These are phyloP conservation scores for Amiota communis DNA, from an alignment of 2,888 invertebrate genomes.

Conservation along the genomic window DNA sequence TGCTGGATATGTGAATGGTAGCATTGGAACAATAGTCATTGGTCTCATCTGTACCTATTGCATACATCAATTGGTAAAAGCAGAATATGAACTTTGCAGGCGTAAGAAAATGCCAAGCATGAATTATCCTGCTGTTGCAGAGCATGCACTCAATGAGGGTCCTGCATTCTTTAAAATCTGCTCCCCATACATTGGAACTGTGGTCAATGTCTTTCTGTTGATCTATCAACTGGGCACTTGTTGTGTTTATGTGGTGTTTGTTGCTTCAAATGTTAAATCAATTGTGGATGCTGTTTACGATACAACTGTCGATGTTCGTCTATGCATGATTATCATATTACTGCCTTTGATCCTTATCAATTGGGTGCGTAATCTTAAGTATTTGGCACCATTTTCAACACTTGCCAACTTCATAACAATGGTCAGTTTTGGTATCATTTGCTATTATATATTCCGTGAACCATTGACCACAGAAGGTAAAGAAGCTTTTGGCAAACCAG, in stretches of 20 bases:
- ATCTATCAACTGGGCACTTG: conserved; percentile 96
- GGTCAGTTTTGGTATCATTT: conserved; percentile 87
- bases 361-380: conserved; percentile 85
- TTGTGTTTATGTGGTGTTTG: conserved; percentile 96
- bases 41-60: conserved; percentile 94
- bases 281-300: conserved; percentile 77
- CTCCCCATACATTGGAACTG: conserved; percentile 79
- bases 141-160: conserved; percentile 84
- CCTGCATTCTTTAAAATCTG: conserved; percentile 79
- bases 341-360: conserved; percentile 85
- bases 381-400: conserved; percentile 91
- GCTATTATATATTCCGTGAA: conserved; percentile 87
- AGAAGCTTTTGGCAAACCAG: conserved; percentile 78
- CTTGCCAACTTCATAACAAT: conserved; percentile 90
- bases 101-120: conserved; percentile 78
- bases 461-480: conserved; percentile 79
- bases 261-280: conserved; percentile 86
- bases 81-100: conserved; percentile 78
- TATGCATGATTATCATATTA: conserved; percentile 83
- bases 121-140: conserved; percentile 87
- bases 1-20: conserved; percentile 79
- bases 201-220: conserved; percentile 83
- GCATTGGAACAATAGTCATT: conserved; percentile 86
- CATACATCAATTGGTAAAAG: conserved; percentile 85
- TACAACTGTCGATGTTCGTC: conserved; percentile 75